Conservation (phyloP, 23 tunicate species). For the Botrylloides violaceus region DNA sequence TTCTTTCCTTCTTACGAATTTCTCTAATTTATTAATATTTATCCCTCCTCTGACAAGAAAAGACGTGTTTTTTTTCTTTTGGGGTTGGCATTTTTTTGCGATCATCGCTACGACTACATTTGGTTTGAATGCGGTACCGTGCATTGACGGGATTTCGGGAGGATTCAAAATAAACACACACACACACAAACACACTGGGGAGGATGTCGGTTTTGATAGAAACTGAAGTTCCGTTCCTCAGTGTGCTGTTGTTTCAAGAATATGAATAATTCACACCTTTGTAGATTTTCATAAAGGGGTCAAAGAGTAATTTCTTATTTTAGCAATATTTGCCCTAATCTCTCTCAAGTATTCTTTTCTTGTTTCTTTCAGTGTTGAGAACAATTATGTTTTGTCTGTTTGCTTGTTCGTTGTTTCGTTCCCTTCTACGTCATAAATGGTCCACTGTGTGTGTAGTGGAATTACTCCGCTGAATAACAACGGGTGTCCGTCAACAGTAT, state of each 20-base stretch:
- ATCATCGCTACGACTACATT: too few species aligned
- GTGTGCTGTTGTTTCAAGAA: too few species aligned
- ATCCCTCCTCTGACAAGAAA: neutral
- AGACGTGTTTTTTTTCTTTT: constrained; percentile 2
- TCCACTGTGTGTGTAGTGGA: constrained; percentile 21
- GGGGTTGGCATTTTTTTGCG: too few species aligned
- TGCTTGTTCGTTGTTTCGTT: constrained; percentile 10
- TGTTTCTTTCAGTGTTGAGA: constrained; percentile 10
- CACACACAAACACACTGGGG: too few species aligned
- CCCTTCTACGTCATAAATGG: neutral
- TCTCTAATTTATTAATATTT: neutral
- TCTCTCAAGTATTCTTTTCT: neutral
- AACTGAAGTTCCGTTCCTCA: too few species aligned
- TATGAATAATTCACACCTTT: too few species aligned
- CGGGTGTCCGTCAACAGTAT: too few species aligned
- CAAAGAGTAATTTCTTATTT: neutral
- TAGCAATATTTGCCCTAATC: neutral
- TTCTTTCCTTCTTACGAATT: neutral
- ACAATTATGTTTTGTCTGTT: constrained; percentile 3
- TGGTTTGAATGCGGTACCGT: neutral
- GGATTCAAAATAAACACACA: constrained; percentile 1
- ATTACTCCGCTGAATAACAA: too few species aligned
- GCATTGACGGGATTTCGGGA: neutral
- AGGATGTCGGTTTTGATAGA: too few species aligned
- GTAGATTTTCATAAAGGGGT: too few species aligned